phyloP scores from a whole-genome alignment of 2,888 invertebrate genomes.

The Hylaea fasciaria region DNA sequence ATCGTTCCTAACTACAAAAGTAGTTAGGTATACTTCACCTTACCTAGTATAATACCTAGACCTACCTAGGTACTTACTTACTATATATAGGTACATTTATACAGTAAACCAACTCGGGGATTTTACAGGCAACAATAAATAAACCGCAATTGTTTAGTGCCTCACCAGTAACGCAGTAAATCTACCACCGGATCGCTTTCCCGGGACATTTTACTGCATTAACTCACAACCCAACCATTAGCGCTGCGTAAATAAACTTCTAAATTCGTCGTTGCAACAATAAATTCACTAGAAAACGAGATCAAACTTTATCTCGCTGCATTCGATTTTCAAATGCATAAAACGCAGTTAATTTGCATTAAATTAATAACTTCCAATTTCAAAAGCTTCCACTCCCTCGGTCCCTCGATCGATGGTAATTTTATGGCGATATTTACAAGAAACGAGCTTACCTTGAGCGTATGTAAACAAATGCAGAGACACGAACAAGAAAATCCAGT shows the following conservation, averaged over 20 bases:
- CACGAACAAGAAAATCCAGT: conserved; percentile 81
- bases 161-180: conserved; percentile 29
- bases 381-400: conserved; percentile 44
- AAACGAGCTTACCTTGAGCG: conserved; percentile 80
- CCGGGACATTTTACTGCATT: conserved; percentile 30
- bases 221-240: conserved; percentile 44
- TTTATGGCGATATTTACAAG: conserved; percentile 73
- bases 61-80: too few species aligned
- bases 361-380: conserved; percentile 40
- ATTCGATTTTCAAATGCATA: conserved; percentile 5
- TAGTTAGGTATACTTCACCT: too few species aligned
- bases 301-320: conserved; percentile 21
- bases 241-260: conserved; percentile 55
- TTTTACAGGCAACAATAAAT: conserved; percentile 16
- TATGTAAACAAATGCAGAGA: conserved; percentile 82
- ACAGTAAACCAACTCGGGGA: conserved; percentile 2
- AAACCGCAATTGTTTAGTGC: conserved; percentile 23
- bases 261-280: conserved; percentile 48
- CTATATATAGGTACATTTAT: too few species aligned
- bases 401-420: conserved; percentile 71
- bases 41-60: too few species aligned
- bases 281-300: conserved; percentile 44
- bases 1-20: too few species aligned
- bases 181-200: conserved; percentile 30
- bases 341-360: conserved; percentile 33